Evolutionary conservation across 2,888 invertebrate species (phyloP), one percentile per base, ranked within the genome.

Genomic region (Sphinx pinastri): DNA sequence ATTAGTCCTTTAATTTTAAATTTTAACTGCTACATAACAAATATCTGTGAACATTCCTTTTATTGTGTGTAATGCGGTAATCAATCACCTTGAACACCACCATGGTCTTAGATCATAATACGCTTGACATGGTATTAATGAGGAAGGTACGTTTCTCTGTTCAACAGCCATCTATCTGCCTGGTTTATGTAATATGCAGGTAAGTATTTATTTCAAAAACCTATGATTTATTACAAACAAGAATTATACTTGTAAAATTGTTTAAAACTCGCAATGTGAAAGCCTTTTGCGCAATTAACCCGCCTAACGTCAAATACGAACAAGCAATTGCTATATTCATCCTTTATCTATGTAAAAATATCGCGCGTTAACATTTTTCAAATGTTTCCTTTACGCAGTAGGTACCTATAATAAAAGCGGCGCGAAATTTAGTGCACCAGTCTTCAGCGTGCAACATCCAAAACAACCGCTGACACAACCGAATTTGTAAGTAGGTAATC

Each of bases 401-500:
- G 57, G 63, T 59, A 58, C 55, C 54, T 51, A 63, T 63, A 63
- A 63, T 49, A 63, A 49, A 47, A 47, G 47, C 16, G 19, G 4
- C n/a, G 49, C 19, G 12, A 49, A 2, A 49, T 49, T 12, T 49
- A 25, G 11, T 49, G 63, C 63, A 49, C 19, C 63, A 63, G 63
- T 63, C 60, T 38, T 52, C 60, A 67, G 68, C 68, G 67, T 71
- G 69, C 72, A 69, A 72, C 68, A 45, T 63, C 49, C 69, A 57
- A 57, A 74, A 73, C 70, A 71, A 11, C 55, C 11, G 72, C 59
- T 66, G 67, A 68, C 11, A 68, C 51, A 67, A 68, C 74, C 75
- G 68, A 75, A 68, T 70, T 75, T 16, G 69, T 69, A 69, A 69
- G 69, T 69, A 69, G 60, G 69, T 69, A 60, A 69, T 54, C 16